A percentile compares a stretch with the other conserved stretches of the same genome.
These are phyloP conservation scores for Vollenhovia emeryi DNA, from an alignment of 1,140 invertebrate species.

Conservation along the genomic window DNA sequence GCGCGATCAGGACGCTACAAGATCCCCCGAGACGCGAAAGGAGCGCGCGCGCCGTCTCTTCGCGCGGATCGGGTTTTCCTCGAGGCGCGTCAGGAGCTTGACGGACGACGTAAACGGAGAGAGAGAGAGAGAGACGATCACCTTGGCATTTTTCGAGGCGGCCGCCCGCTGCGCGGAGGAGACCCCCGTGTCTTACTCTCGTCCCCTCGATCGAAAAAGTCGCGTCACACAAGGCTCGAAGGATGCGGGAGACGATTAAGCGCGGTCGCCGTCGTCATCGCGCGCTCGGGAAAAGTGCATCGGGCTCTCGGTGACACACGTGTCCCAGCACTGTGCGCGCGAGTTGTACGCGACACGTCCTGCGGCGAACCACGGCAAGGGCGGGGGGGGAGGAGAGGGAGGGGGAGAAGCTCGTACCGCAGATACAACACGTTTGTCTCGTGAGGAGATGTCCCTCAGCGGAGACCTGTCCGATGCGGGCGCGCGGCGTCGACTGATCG, in stretches of 20 bases:
- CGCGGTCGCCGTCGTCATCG: conserved; percentile 53
- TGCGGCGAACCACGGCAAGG: no score
- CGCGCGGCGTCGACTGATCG: conserved; percentile 84
- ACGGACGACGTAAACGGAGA: no score
- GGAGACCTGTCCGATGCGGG: conserved; percentile 73
- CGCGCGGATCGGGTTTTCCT: conserved; percentile 12
- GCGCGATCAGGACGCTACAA: no score
- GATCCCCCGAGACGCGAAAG: not conserved
- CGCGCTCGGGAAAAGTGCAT: conserved; percentile 4
- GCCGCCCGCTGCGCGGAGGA: not conserved
- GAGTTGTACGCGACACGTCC: not conserved
- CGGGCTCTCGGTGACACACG: conserved; percentile 7
- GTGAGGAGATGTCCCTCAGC: conserved; percentile 29
- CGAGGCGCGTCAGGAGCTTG: not conserved
- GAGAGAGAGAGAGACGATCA: conserved; percentile 40
- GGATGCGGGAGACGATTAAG: conserved; percentile 13
- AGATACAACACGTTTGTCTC: not conserved
- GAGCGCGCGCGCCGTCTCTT: not conserved
- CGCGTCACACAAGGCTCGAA: conserved; percentile 61
- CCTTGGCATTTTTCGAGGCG: conserved; percentile 62
- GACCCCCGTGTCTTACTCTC: no score
- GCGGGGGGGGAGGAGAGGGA: not conserved
- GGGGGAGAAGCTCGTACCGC: not conserved
- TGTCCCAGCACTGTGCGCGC: not conserved
- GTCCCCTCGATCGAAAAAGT: not conserved